Percentiles rank a stretch among this genome's conserved stretches.
Evolutionary conservation across 2,113 vertebrate genomes (phyloP).

Genomic region (Micromys minutus): DNA sequence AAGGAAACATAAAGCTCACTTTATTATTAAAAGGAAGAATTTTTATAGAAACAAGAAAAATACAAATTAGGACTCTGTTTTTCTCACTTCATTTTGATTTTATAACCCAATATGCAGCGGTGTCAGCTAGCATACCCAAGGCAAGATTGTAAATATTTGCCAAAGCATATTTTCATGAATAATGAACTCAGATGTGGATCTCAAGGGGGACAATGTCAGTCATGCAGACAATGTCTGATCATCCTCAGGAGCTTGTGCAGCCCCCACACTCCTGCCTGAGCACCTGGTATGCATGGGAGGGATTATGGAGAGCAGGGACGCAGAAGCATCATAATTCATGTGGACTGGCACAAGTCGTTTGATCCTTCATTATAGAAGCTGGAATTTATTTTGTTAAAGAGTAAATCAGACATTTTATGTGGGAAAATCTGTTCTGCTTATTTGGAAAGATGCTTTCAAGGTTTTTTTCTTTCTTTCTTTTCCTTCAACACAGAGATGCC

Average conservation of each 20-base stretch:
- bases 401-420: constrained; percentile 63
- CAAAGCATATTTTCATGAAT: constrained; percentile 23
- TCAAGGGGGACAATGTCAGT: neutral
- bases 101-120: neutral
- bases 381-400: constrained; percentile 79
- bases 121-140: constrained; percentile 3
- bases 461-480: neutral
- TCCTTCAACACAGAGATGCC: constrained; percentile 28
- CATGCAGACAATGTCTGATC: neutral
- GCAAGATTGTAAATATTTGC: neutral
- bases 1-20: neutral
- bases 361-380: constrained; percentile 68
- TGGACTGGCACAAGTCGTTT: constrained; percentile 41
- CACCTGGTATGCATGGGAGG: neutral
- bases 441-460: constrained; percentile 64
- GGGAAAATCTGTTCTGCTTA: constrained; percentile 83
- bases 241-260: neutral
- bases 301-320: constrained; percentile 23
- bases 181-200: constrained; percentile 8
- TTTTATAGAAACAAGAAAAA: constrained; percentile 28
- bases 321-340: constrained; percentile 27
- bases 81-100: constrained; percentile 3
- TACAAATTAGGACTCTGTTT: neutral
- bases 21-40: neutral
- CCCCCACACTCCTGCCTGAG: neutral